These are phyloP conservation scores for Mnemiopsis leidyi DNA, from an alignment of 37 sponge, comb jelly and placozoan genomes.

Conservation along the genomic window DNA sequence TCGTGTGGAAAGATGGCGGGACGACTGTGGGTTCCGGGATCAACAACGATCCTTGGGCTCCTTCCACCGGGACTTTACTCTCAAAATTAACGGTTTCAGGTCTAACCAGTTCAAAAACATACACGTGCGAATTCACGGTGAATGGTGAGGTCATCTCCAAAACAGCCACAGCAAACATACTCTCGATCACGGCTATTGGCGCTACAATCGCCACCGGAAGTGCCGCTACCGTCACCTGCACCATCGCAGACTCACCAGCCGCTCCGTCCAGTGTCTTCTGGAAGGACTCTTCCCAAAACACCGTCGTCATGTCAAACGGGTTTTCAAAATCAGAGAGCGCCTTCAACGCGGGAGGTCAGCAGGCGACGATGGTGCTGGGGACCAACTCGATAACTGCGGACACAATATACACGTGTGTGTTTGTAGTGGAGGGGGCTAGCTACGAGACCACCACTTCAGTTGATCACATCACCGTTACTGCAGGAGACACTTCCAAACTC, in stretches of 20 bases:
- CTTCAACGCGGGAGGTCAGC: not conserved
- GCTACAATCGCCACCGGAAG: not conserved
- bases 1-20: not conserved
- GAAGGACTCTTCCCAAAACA: not conserved
- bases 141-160: not conserved
- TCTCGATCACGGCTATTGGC: not conserved
- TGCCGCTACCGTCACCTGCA: not conserved
- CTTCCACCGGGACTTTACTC: not conserved
- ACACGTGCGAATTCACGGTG: not conserved
- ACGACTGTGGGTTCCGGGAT: not conserved
- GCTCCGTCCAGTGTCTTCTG: not conserved
- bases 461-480: not conserved
- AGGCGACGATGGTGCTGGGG: not conserved
- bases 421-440: not conserved
- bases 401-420: not conserved
- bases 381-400: not conserved
- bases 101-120: not conserved
- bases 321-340: not conserved
- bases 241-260: not conserved
- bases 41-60: not conserved
- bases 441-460: not conserved
- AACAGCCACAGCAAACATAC: not conserved
- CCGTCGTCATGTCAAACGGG: not conserved
- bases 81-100: not conserved
- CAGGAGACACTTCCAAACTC: not conserved